phyloP scores from a whole-genome alignment of 2,797 vertebrate genomes.

The Coranthus polyacanthus region DNA sequence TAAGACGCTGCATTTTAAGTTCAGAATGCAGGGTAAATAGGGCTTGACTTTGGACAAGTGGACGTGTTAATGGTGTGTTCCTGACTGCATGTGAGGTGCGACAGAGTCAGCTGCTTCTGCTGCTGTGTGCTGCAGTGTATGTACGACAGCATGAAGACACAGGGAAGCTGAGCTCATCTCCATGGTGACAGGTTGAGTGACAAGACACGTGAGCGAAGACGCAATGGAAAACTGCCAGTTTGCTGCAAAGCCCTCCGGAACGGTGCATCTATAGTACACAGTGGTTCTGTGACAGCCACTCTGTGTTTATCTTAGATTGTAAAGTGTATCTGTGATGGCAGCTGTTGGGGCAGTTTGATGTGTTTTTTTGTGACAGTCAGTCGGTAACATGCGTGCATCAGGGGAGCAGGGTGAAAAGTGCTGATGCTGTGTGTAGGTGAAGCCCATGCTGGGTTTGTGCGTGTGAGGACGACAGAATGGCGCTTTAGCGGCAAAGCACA shows the following conservation, averaged over 20 bases:
- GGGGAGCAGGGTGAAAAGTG: conserved; percentile 46
- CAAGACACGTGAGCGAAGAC: conserved; percentile 66
- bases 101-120: conserved; percentile 32
- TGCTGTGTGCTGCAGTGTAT: conserved; percentile 67
- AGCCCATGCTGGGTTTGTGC: conserved; percentile 34
- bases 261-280: conserved; percentile 26
- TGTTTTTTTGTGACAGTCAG: conserved; percentile 22
- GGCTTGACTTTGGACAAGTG: background rate
- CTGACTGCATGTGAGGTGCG: conserved; percentile 14
- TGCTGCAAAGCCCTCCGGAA: conserved; percentile 65
- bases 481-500: conserved; percentile 59
- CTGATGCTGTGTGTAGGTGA: conserved; percentile 56
- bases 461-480: conserved; percentile 51
- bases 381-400: conserved; percentile 9
- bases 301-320: conserved; percentile 7
- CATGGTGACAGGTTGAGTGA: conserved; percentile 81
- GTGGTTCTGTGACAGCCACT: conserved; percentile 14
- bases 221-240: conserved; percentile 73
- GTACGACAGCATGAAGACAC: conserved; percentile 54
- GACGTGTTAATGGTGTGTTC: conserved; percentile 4
- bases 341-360: conserved; percentile 21
- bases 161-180: conserved; percentile 73
- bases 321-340: background rate
- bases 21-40: too few relatives aligned
- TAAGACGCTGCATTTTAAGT: background rate